These are phyloP conservation scores for Hypanus sabinus DNA, from an alignment of 2,113 vertebrate species.

Conservation along the genomic window DNA sequence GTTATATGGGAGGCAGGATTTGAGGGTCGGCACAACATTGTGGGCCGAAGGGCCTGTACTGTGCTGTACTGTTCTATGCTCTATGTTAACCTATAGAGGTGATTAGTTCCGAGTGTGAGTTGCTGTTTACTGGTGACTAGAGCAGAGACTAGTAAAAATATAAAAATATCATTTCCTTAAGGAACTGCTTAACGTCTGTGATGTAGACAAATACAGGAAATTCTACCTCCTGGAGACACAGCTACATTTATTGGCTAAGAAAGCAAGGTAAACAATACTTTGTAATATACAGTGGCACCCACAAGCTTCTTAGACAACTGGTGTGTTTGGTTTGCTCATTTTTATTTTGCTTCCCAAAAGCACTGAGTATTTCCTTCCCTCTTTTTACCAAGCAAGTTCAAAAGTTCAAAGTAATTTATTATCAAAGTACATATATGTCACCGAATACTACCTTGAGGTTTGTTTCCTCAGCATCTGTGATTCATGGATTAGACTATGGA, in stretches of 20 bases:
- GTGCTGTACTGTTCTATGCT: too few species aligned
- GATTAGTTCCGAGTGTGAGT: background rate
- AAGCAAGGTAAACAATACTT: background rate
- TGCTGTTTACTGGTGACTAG: background rate
- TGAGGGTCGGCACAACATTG: too few species aligned
- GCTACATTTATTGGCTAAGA: background rate
- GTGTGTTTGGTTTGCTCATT: background rate
- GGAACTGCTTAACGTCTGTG: background rate
- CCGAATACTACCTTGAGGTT: too few species aligned
- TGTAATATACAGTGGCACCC: background rate
- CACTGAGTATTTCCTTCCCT: background rate
- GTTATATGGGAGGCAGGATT: too few species aligned
- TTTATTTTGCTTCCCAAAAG: background rate
- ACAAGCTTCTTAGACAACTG: background rate
- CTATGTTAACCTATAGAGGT: background rate
- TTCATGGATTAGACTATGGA: too few species aligned
- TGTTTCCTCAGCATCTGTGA: too few species aligned
- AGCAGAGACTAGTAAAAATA: background rate
- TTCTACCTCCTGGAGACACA: background rate
- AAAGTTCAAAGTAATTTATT: too few species aligned
- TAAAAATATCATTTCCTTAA: background rate
- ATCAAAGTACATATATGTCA: too few species aligned
- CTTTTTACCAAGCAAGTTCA: background rate
- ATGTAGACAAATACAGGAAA: background rate
- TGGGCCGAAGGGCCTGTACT: too few species aligned